Evolutionary conservation across 1,140 invertebrate genomes (phyloP).

Genomic region (Solen grandis): DNA sequence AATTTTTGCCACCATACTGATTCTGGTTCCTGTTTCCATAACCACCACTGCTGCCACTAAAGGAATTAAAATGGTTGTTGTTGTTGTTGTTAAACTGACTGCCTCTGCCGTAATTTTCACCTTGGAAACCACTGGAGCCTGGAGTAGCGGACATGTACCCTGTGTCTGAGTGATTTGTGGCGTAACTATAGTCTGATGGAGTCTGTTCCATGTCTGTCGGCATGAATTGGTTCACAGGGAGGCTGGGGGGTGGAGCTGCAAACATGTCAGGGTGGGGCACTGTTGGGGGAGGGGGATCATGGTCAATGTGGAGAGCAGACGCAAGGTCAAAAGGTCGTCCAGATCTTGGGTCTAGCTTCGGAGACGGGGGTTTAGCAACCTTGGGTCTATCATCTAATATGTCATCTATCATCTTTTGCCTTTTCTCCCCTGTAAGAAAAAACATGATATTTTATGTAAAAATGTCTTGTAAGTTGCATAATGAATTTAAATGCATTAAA

Average conservation of each 20-base stretch:
- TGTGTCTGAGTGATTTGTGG: conserved; percentile 27
- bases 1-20: conserved; percentile 28
- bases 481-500: too few species aligned
- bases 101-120: conserved; percentile 19
- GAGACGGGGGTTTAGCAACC: conserved; percentile 67
- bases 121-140: conserved; percentile 22
- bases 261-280: background rate
- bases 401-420: conserved; percentile 86
- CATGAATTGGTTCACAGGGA: background rate
- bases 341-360: conserved; percentile 60
- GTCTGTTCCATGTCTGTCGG: conserved; percentile 33
- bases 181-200: conserved; percentile 42
- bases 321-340: conserved; percentile 45
- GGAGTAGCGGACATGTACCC: conserved; percentile 31
- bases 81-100: conserved; percentile 45
- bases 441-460: too few species aligned
- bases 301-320: conserved; percentile 38
- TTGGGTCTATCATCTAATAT: conserved; percentile 80
- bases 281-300: conserved; percentile 28
- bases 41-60: conserved; percentile 16
- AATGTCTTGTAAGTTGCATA: too few species aligned
- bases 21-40: conserved; percentile 20
- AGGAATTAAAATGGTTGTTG: conserved; percentile 22
- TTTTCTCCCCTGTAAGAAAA: conserved; percentile 73
- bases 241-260: background rate